Base-by-base conservation (phyloP, 2,113 vertebrate species). In the Loxodonta africana region DNA sequence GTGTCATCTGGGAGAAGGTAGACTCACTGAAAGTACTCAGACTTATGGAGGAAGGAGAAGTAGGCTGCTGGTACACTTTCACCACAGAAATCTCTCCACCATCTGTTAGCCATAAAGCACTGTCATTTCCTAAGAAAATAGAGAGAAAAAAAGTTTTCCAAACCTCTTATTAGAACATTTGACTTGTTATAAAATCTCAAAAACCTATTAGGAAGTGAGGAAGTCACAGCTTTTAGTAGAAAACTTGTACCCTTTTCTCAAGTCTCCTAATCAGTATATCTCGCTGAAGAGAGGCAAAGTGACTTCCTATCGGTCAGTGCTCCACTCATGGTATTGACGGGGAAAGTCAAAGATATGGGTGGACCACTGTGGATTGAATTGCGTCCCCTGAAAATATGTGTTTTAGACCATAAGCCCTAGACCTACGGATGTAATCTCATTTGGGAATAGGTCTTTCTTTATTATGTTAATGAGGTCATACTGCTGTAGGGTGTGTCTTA, bases 1-100 rank as follows among this genome's bases (percentile, higher is more conserved):
- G 28, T 87, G 33, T 69, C 23, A n/a, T 33, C 37, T 17, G 6
- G 33, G 30, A 73, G 51, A 84, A 14, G 14, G 23, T 57, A 41
- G 20, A 15, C 46, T 89, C 51, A 21, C 78, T 81, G 63, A 5
- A 44, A 69, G 6, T 41, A 37, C 14, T 90, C 65, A 77, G 1
- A 62, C 73, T 94, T 92, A 57, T 33, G n/a, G 17, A 95, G 80
- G 23, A 90, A 84, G 41, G 63, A 84, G 57, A 80, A 94, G n/a
- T 74, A 51, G 28, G 23, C 67, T 80, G 67, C 25, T 11, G 6
- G 1, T 53, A 1, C 37, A 73, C 3, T 20, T 46, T 81, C 6
- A 46, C 20, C 57, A 37, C 5, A 62, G 37, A 21, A 94, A 62
- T 94, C 46, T 26, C 26, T 65, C 5, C 5, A 28, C 10, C 10